Evolutionary conservation across 2,888 invertebrate species (phyloP).

Genomic region (Phortica magna): DNA sequence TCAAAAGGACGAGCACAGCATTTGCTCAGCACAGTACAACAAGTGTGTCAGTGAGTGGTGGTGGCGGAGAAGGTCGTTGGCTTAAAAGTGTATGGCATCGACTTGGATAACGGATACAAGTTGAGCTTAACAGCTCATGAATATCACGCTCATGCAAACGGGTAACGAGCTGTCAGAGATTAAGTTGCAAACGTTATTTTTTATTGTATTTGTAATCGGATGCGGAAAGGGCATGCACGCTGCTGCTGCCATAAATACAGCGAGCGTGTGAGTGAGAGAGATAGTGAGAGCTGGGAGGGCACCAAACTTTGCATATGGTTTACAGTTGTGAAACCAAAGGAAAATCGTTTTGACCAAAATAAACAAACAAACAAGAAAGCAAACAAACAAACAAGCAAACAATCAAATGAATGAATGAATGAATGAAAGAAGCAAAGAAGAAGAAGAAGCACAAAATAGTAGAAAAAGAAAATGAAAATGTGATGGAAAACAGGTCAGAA

Average conservation of each 20-base stretch:
- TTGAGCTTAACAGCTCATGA: constrained; percentile 74
- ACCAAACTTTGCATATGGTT: constrained; percentile 42
- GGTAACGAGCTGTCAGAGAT: constrained; percentile 74
- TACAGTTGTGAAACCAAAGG: constrained; percentile 52
- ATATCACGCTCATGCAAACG: constrained; percentile 72
- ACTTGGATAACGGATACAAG: constrained; percentile 62
- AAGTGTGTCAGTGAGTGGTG: constrained; percentile 14
- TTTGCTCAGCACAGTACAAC: neutral
- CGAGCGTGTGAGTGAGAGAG: neutral
- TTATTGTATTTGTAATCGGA: constrained; percentile 57
- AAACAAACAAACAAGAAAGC: constrained; percentile 50
- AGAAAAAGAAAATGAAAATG: neutral
- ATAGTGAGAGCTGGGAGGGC: too few relatives aligned
- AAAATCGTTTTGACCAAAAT: constrained; percentile 72
- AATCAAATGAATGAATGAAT: constrained; percentile 1
- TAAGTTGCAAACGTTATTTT: constrained; percentile 73
- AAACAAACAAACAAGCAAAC: constrained; percentile 56
- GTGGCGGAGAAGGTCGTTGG: neutral
- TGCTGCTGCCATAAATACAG: neutral
- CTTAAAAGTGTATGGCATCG: neutral
- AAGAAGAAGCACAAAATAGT: constrained; percentile 56
- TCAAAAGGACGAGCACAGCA: neutral
- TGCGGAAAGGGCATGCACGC: neutral
- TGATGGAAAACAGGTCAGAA: constrained; percentile 46
- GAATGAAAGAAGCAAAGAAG: constrained; percentile 62